Evolutionary conservation across 2,888 invertebrate species (phyloP), one percentile per base, ranked within the genome.

Genomic region (Chorisops tibialis): DNA sequence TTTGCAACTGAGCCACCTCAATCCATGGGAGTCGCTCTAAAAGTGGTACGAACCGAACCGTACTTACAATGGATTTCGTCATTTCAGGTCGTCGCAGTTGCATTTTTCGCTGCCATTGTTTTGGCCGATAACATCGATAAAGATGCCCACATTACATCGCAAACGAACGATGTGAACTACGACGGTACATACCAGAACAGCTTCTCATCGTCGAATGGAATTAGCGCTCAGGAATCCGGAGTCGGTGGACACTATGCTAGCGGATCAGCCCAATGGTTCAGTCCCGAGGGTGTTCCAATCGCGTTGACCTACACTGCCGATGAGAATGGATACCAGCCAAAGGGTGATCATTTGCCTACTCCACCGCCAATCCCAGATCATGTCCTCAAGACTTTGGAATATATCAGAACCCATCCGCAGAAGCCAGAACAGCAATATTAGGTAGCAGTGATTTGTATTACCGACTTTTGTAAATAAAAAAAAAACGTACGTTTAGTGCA

Each of bases 171-270:
- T 16, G 59, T 64, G 3, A 64, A 59, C 52, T 59, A 62, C 16
- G 81, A 81, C 50, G 66, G 72, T 1, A 49, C 67, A 5, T 82
- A 69, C 75, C 18, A 68, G 0, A 79, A 70, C 69, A 3, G 4
- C 1, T 83, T 69, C 68, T 72, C 81, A 65, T 83, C 84, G 68
- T 74, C 72, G 19, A 84, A 85, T 68, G 83, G 83, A 5, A 84
- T 84, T 70, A 3, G 65, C 0, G 35, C 45, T 21, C 45, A 59
- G 37, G 48, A 59, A 38, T 59, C 59, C 21, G 59, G 59, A 2
- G 48, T 24, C 16, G 59, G 59, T 4, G 59, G 59, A 9, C 59
- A 59, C 14, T 45, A 37, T 19, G 82, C 70, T 11, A 72, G 78
- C 59, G 65, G 65, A 16, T 48, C 58, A 19, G 63, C 63, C 18